Conservation (phyloP, 1,140 invertebrate species). For the Calliopsis andreniformis region DNA sequence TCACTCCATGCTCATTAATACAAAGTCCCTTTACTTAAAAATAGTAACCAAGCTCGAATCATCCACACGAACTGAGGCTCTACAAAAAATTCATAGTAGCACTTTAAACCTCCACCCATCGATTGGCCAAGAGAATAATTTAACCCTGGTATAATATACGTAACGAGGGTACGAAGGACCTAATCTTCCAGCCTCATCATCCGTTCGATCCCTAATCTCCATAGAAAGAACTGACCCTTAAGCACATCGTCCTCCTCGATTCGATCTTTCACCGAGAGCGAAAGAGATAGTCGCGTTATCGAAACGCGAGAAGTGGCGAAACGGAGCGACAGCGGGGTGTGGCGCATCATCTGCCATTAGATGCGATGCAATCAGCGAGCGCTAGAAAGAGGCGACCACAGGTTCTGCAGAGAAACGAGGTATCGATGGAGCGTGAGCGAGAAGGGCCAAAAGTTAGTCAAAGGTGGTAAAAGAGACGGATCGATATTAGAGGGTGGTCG, state of each 20-base stretch:
- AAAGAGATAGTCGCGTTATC: constrained; percentile 28
- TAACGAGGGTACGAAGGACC: constrained; percentile 47
- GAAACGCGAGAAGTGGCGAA: neutral
- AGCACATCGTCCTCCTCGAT: constrained; percentile 64
- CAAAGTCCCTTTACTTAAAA: too few relatives aligned
- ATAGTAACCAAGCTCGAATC: too few relatives aligned
- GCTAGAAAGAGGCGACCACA: constrained; percentile 25
- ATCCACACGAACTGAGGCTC: too few relatives aligned
- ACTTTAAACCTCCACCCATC: neutral
- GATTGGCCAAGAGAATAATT: constrained; percentile 19
- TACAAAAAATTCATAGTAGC: neutral
- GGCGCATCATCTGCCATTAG: constrained; percentile 61
- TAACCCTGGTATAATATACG: constrained; percentile 29
- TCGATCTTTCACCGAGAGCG: constrained; percentile 50
- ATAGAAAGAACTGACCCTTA: constrained; percentile 61
- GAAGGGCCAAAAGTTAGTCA: constrained; percentile 48
- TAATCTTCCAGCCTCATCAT: constrained; percentile 68
- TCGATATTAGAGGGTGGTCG: constrained; percentile 28
- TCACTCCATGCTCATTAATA: too few relatives aligned
- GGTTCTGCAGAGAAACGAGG: constrained; percentile 3
- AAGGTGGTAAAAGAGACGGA: constrained; percentile 56
- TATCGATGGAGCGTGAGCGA: constrained; percentile 18
- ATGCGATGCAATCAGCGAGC: constrained; percentile 53
- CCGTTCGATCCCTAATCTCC: constrained; percentile 60
- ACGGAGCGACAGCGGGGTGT: constrained; percentile 49